Base-by-base conservation (phyloP, 2,888 invertebrate genomes). In the Dryococelus australis region DNA sequence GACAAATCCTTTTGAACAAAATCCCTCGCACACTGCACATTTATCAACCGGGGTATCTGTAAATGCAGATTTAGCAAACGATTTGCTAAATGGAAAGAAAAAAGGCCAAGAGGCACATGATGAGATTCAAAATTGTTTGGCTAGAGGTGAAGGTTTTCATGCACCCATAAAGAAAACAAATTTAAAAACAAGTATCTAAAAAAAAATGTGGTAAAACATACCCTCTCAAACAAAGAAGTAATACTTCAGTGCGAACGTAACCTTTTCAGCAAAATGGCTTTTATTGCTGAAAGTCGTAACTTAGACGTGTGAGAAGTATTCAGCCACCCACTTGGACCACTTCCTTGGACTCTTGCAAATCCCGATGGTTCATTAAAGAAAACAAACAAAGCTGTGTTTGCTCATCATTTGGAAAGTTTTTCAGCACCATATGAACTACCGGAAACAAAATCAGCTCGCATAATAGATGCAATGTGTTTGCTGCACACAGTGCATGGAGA, bases 1-100 rank as follows among this genome's bases (percentile, higher is more conserved):
- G 83, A 83, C 83, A 35, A 83, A 83, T 83, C 83, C 83, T 35
- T 83, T 83, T 83, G 83, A 83, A 28, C 28, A 83, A 1, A 83
- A 43, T 83, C 83, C 83, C 16, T 83, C 28, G 43, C 12, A 83
- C 8, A 26, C 26, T 35, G 43, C 26, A 83, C 12, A 83, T 43
- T 83, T 83, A 83, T 83, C 43, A 35, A 83, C 83, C 24, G 20
- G 65, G 20, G 65, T 65, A 9, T 65, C 65, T 65, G 20, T 65
- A 65, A 24, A 65, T 20, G 65, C 20, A 16, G 65, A 47, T 65
- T 8, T 65, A 65, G 65, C 65, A 65, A 65, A 65, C 13, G 65
- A 65, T 65, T 65, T 65, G 65, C 65, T 65, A 65, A 24, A n/a
- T n/a, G n/a, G n/a, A 20, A 65, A 24, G 65, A 20, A 20, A 65